phyloP scores from a whole-genome alignment of 2,113 vertebrate genomes.

The Myrmecobius fasciatus region DNA sequence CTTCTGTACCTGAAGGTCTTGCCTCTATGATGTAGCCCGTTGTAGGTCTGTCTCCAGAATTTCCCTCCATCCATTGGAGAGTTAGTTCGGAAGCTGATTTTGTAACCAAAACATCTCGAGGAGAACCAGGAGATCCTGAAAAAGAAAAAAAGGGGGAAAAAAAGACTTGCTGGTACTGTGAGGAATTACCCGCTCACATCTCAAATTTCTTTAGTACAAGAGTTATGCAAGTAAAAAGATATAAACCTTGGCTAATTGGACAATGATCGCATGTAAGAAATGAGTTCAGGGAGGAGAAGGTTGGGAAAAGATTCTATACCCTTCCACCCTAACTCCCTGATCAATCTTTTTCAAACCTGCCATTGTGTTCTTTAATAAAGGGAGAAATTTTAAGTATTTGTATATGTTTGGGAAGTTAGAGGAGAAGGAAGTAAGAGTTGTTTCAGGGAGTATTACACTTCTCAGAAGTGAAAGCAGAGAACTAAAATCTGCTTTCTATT shows the following conservation, averaged over 20 bases:
- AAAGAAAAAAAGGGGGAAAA: neutral
- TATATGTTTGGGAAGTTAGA: neutral
- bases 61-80: slow-evolving; percentile 92
- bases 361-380: neutral
- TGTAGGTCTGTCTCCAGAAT: slow-evolving; percentile 85
- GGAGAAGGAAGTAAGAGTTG: neutral
- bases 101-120: slow-evolving; percentile 89
- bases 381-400: neutral
- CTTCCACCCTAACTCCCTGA: neutral
- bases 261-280: neutral
- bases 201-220: neutral
- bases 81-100: slow-evolving; percentile 91
- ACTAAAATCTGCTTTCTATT: neutral
- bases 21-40: slow-evolving; percentile 94
- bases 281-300: neutral
- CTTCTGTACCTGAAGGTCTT: slow-evolving; percentile 91
- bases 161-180: neutral
- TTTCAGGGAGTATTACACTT: neutral
- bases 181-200: neutral
- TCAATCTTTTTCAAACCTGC: neutral
- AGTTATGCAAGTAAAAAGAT: neutral
- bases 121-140: slow-evolving; percentile 92
- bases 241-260: neutral
- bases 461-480: neutral
- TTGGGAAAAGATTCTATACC: neutral